A percentile compares a stretch with the other conserved stretches of the same genome.
phyloP scores from a whole-genome alignment of 1,140 invertebrate species.

The Pseudomyrmex flavicornis region DNA sequence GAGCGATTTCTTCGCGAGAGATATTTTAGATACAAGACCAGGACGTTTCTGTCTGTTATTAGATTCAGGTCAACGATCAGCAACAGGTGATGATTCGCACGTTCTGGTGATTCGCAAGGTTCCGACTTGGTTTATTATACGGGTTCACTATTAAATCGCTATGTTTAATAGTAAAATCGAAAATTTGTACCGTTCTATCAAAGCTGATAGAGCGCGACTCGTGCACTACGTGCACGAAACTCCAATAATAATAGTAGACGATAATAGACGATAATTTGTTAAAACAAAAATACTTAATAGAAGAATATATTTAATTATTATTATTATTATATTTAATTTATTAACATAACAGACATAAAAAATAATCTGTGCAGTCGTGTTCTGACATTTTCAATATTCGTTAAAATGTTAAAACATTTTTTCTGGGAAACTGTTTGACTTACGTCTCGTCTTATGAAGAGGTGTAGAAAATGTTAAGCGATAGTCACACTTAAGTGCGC shows the following conservation, averaged over 20 bases:
- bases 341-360: not conserved
- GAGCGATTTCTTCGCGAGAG: constrained; percentile 25
- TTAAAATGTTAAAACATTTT: constrained; percentile 8
- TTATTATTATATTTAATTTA: too few relatives aligned
- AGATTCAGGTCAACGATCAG: constrained; percentile 67
- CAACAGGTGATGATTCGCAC: constrained; percentile 48
- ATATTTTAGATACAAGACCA: constrained; percentile 34
- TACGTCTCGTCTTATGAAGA: not conserved
- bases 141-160: not conserved
- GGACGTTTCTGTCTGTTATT: constrained; percentile 53
- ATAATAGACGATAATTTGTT: too few relatives aligned
- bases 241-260: too few relatives aligned
- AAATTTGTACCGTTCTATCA: not conserved
- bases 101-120: constrained; percentile 10
- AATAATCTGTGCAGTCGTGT: not conserved
- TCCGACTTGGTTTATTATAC: constrained; percentile 60
- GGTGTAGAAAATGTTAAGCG: constrained; percentile 11
- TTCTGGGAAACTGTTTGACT: not conserved
- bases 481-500: constrained; percentile 6
- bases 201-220: not conserved
- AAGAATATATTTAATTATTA: too few relatives aligned
- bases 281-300: too few relatives aligned
- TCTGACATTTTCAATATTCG: not conserved
- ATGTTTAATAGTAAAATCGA: not conserved
- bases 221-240: too few relatives aligned